These are phyloP conservation scores for Tribolium madens DNA, from an alignment of 1,140 invertebrate genomes.

Conservation along the genomic window DNA sequence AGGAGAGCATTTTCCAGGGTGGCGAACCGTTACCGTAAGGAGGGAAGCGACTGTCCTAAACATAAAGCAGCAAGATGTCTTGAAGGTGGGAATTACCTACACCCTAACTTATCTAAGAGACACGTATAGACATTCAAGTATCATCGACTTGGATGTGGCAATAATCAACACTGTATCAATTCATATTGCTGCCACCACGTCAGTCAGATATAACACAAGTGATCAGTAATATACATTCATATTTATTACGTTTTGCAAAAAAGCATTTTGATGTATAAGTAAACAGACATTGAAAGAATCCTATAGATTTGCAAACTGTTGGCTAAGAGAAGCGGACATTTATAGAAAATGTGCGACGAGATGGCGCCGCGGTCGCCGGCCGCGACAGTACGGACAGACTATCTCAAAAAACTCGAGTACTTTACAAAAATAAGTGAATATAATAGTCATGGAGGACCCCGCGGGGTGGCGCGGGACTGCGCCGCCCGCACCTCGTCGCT, in stretches of 20 bases:
- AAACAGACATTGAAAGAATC: constrained; percentile 59
- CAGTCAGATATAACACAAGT: constrained; percentile 53
- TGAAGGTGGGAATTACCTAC: constrained; percentile 52
- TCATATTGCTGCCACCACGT: constrained; percentile 53
- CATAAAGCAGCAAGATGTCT: constrained; percentile 52
- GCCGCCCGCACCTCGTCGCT: constrained; percentile 13
- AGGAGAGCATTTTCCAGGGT: constrained; percentile 14
- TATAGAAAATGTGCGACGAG: constrained; percentile 55
- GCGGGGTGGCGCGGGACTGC: not conserved
- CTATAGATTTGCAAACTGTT: constrained; percentile 61
- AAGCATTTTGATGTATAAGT: constrained; percentile 56
- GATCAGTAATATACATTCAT: constrained; percentile 53
- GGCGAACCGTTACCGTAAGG: constrained; percentile 17
- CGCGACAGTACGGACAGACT: constrained; percentile 39
- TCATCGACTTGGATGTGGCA: constrained; percentile 43
- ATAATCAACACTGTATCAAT: constrained; percentile 54
- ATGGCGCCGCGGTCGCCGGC: constrained; percentile 4
- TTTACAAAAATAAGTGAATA: constrained; percentile 41
- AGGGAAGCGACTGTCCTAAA: constrained; percentile 51
- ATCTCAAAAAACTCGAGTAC: constrained; percentile 5
- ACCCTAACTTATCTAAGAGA: constrained; percentile 49
- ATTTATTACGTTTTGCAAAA: constrained; percentile 55
- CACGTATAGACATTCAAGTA: constrained; percentile 49
- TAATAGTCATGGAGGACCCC: constrained; percentile 34
- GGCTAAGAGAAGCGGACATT: constrained; percentile 63